phyloP scores from a whole-genome alignment of 2,797 vertebrate genomes.

The Thripadectes ignobilis region DNA sequence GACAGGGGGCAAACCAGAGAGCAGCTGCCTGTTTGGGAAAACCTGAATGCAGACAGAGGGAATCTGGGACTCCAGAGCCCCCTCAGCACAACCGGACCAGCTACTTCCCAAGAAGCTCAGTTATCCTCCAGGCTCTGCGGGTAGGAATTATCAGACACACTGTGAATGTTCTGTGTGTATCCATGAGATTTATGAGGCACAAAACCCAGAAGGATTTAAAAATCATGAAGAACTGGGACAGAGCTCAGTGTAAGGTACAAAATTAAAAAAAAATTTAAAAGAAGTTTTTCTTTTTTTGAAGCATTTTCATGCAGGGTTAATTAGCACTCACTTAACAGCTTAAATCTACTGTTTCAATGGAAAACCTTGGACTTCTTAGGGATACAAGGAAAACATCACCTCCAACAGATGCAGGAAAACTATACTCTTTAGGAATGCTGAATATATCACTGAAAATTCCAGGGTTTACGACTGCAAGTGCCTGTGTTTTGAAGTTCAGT shows the following conservation, averaged over 20 bases:
- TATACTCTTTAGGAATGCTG: accelerated
- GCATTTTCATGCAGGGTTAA: background rate
- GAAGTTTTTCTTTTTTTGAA: background rate
- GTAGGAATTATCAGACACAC: background rate
- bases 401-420: background rate
- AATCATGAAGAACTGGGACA: background rate
- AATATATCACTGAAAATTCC: background rate
- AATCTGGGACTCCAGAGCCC: background rate
- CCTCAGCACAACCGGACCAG: accelerated
- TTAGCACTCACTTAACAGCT: background rate
- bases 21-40: background rate
- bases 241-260: accelerated
- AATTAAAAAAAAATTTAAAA: too few species aligned
- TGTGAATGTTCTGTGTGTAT: background rate
- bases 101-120: background rate
- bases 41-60: background rate
- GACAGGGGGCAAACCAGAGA: accelerated
- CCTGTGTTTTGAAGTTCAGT: background rate
- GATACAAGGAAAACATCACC: accelerated
- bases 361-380: too few species aligned
- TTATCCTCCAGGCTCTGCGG: background rate
- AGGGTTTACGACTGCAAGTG: background rate
- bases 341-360: background rate
- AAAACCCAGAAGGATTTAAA: background rate
- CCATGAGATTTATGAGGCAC: background rate